phyloP scores from a whole-genome alignment of 2,113 vertebrate species.

The Lepisosteus osseus region DNA sequence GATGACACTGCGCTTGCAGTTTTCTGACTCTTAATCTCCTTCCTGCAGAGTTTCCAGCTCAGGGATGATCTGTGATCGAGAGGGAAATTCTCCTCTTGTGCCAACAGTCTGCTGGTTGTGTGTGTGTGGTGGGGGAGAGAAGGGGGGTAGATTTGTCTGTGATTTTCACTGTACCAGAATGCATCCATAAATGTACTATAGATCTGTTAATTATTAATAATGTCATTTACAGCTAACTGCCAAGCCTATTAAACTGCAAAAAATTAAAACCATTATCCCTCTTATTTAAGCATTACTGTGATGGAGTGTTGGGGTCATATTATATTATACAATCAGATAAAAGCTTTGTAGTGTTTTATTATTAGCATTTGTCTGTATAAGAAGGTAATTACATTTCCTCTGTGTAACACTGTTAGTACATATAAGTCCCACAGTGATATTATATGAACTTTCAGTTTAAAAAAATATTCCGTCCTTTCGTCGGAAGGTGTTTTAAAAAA shows the following conservation, averaged over 20 bases:
- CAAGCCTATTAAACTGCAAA: slow-evolving; percentile 42
- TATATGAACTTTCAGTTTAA: slow-evolving; percentile 10
- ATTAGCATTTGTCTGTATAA: slow-evolving; percentile 41
- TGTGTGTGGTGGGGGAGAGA: neutral
- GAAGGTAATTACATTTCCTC: slow-evolving; percentile 45
- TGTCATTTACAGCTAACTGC: slow-evolving; percentile 25
- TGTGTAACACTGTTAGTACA: slow-evolving; percentile 36
- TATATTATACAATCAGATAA: slow-evolving; percentile 45
- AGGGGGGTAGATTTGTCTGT: neutral
- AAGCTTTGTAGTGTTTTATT: slow-evolving; percentile 47
- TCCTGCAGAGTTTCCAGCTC: slow-evolving; percentile 28
- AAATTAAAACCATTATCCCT: slow-evolving; percentile 42
- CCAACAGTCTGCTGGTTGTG: slow-evolving; percentile 13
- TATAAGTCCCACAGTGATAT: slow-evolving; percentile 34
- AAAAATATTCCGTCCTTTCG: slow-evolving; percentile 28
- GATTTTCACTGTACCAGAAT: neutral
- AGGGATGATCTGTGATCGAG: slow-evolving; percentile 14
- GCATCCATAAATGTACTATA: neutral
- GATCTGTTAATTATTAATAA: slow-evolving; percentile 24
- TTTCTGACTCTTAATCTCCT: slow-evolving; percentile 31
- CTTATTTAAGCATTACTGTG: slow-evolving; percentile 29
- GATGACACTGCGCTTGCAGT: slow-evolving; percentile 23
- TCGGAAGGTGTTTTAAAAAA: neutral
- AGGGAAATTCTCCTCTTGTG: slow-evolving; percentile 1
- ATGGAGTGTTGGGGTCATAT: slow-evolving; percentile 58